Conservation (phyloP, 2,113 vertebrate genomes). For the Empidonax traillii region DNA sequence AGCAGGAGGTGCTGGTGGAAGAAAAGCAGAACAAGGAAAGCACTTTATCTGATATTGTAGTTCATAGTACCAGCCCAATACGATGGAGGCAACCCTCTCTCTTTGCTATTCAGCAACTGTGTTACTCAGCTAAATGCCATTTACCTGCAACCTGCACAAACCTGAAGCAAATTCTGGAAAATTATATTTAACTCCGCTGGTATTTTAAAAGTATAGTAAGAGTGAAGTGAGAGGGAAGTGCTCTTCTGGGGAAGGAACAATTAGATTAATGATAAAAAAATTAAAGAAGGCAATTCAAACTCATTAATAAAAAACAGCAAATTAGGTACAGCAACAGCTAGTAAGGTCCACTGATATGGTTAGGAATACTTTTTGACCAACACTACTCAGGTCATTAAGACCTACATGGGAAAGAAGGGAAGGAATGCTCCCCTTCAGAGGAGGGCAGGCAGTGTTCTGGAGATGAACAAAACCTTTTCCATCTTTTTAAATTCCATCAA, state of each 20-base stretch:
- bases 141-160: neutral
- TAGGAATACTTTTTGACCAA: neutral
- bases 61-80: neutral
- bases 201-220: neutral
- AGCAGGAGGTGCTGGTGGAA: neutral
- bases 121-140: neutral
- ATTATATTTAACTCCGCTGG: neutral
- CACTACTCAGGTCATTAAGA: neutral
- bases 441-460: neutral
- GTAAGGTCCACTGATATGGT: neutral
- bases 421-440: neutral
- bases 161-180: neutral
- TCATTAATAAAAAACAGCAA: neutral
- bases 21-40: neutral
- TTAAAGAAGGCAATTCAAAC: neutral
- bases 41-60: neutral
- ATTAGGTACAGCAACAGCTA: neutral
- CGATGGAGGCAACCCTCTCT: neutral
- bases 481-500: neutral
- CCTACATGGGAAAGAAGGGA: neutral
- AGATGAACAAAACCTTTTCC: neutral
- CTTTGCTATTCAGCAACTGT: neutral
- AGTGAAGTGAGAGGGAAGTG: neutral
- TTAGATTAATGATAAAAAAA: neutral
- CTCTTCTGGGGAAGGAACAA: neutral